Percentiles rank a stretch among this genome's conserved stretches.
phyloP scores from a whole-genome alignment of 1,140 invertebrate species.

The Bombus difficillimus region DNA sequence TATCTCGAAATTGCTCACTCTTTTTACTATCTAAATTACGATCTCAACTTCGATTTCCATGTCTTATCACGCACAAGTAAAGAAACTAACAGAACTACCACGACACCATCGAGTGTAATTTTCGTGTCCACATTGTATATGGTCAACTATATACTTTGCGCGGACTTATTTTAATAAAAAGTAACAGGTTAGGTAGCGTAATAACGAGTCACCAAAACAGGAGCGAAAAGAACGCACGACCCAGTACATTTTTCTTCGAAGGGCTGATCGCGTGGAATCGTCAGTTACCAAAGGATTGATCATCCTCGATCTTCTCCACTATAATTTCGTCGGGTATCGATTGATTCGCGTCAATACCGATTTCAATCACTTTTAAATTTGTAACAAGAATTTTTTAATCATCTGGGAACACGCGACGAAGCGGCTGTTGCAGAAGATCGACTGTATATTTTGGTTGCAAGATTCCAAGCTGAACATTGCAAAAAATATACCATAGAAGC shows the following conservation, averaged over 20 bases:
- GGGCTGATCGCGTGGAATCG: neutral
- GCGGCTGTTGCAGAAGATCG: too few relatives aligned
- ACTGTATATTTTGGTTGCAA: neutral
- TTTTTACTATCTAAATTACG: neutral
- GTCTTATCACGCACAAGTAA: neutral
- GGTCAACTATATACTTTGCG: neutral
- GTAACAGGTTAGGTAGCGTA: neutral
- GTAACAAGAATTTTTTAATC: slow-evolving; percentile 39
- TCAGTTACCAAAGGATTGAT: slow-evolving; percentile 15
- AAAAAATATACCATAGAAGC: neutral
- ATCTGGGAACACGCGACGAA: slow-evolving; percentile 15
- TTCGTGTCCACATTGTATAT: neutral
- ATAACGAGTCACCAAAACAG: neutral
- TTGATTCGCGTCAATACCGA: slow-evolving; percentile 39
- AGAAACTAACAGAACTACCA: neutral
- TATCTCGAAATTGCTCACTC: neutral
- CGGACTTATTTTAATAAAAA: neutral
- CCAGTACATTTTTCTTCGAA: neutral
- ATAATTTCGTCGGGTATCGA: slow-evolving; percentile 16
- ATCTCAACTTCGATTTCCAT: neutral
- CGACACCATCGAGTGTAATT: neutral
- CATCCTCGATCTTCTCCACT: neutral
- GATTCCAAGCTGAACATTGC: neutral
- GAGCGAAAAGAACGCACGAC: neutral
- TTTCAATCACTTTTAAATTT: slow-evolving; percentile 42